phyloP scores from a whole-genome alignment of 2,113 vertebrate genomes.

The Colius striatus region DNA sequence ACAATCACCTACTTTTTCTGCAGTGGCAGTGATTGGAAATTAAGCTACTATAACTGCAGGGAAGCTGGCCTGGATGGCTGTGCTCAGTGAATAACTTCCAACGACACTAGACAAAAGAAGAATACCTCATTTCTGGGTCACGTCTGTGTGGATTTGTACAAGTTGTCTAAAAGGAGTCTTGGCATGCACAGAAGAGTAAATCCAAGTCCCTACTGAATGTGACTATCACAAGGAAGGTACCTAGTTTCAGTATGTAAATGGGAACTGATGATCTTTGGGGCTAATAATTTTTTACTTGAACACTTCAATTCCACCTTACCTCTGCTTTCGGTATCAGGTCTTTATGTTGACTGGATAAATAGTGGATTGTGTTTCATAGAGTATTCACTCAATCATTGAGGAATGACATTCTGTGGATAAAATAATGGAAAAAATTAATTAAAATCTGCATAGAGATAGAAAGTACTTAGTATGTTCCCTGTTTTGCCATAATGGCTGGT shows the following conservation, averaged over 20 bases:
- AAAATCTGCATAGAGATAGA: not conserved
- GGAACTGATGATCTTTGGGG: not conserved
- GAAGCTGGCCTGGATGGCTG: not conserved
- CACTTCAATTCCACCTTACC: not conserved
- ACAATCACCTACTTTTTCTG: not conserved
- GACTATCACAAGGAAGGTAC: not conserved
- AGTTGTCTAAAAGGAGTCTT: not conserved
- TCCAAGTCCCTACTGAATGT: not conserved
- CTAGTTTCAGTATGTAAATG: not conserved
- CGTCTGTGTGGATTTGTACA: not conserved
- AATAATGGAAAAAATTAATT: not conserved
- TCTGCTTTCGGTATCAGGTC: not conserved
- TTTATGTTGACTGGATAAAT: not conserved
- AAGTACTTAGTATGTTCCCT: not conserved
- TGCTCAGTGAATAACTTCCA: not conserved
- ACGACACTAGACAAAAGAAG: not conserved
- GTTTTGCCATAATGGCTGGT: not conserved
- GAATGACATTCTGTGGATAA: not conserved
- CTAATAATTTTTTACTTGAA: not conserved
- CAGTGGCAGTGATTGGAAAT: not conserved
- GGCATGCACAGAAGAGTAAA: not conserved
- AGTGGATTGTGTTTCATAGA: not conserved
- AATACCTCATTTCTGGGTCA: not conserved
- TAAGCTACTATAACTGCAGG: not conserved
- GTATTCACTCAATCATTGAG: not conserved